Percentiles rank a stretch among this genome's conserved stretches.
These are phyloP conservation scores for Dicranocentrus wangi DNA, from an alignment of 2,888 invertebrate genomes.

Conservation along the genomic window DNA sequence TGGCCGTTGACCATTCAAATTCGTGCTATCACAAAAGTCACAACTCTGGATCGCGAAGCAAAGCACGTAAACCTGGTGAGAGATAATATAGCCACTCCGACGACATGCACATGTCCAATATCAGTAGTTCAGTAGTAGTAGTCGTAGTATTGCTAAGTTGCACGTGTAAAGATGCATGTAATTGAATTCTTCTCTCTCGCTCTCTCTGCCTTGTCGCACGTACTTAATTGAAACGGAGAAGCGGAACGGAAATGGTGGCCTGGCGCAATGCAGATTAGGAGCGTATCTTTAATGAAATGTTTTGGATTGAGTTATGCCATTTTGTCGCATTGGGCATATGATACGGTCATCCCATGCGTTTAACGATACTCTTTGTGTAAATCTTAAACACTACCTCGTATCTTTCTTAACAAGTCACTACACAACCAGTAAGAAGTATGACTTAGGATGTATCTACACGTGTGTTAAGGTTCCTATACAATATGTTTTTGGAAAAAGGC, in stretches of 20 bases:
- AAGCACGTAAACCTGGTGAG: constrained; percentile 46
- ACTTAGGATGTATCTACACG: no score
- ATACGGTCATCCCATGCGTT: no score
- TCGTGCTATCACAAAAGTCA: constrained; percentile 75
- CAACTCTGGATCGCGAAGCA: constrained; percentile 36
- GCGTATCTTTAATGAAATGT: no score
- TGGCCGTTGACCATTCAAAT: constrained; percentile 78
- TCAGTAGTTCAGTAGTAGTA: no score
- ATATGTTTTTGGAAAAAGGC: no score
- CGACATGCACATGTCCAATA: not conserved
- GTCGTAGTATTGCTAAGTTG: not conserved
- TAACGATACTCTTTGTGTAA: no score
- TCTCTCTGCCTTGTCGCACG: constrained; percentile 4
- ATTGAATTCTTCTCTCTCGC: constrained; percentile 1
- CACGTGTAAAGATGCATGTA: constrained; percentile 2
- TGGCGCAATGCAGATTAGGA: no score
- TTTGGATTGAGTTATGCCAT: no score
- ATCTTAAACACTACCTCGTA: no score
- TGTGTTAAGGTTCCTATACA: no score
- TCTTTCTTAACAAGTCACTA: not conserved
- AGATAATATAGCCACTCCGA: not conserved
- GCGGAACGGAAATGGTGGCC: no score
- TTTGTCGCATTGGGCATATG: no score
- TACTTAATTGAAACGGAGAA: constrained; percentile 10
- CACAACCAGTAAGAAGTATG: not conserved